Evolutionary conservation across 2,888 invertebrate species (phyloP), one percentile per base, ranked within the genome.

Genomic region (Eurytoma adleriae): DNA sequence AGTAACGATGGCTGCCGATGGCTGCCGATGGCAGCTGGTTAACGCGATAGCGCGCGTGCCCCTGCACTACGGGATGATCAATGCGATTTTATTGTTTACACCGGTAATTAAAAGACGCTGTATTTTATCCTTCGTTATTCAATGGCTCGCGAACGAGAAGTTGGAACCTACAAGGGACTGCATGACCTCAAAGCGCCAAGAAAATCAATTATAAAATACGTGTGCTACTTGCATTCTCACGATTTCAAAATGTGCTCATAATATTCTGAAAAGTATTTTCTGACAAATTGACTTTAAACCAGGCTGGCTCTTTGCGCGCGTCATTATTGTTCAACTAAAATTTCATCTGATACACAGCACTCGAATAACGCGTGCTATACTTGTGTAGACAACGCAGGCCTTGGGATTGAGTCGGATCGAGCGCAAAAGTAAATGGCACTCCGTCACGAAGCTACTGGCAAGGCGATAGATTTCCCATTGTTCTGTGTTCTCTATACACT

Each of bases 321-420:
- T 68, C 61, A 76, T 69, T 76, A 75, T 68, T 68, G 61, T 61
- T 30, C 67, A 20, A 68, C 76, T 75, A 70, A 56, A 70, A 77
- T 64, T 70, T 77, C 64, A 77, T 77, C 77, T 24, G 77, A 77
- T 64, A 56, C 64, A 77, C 64, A 62, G 48, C 18, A 10, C 50
- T 77, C 70, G 50, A 70, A 66, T 70, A 77, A 71, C 70, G 66
- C 70, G 66, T 30, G 57, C 64, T 77, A 71, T 57, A 18, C 61
- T 40, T 27, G 56, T 64, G 57, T 62, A 71, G 77, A 77, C 70
- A 71, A 71, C 62, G 24, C 54, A 12, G 12, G 24, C 27, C 30
- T 20, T n/a, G 16, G 57, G 10, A 40, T 40, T 40, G 14, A n/a
- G 10, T 16, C 12, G 40, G 62, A 76, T 69, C 62, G 61, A 77